These are phyloP conservation scores for Lissocephala sabroskyi DNA, from an alignment of 2,888 invertebrate species.

Conservation along the genomic window DNA sequence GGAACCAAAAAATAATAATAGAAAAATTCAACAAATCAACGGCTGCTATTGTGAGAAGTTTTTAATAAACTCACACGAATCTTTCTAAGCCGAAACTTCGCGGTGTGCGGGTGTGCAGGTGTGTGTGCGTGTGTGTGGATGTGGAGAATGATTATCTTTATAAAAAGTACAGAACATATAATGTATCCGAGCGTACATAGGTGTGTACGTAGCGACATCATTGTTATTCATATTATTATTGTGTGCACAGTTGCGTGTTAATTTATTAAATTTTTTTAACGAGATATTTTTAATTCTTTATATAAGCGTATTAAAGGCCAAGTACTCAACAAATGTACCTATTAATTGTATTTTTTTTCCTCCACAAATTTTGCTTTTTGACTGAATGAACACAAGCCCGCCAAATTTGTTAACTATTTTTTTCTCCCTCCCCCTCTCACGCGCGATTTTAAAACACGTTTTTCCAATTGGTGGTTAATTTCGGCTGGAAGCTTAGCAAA, in stretches of 20 bases:
- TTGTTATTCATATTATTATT: conserved; percentile 55
- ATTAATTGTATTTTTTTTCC: too few species aligned
- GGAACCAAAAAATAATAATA: neutral
- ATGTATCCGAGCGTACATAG: conserved; percentile 13
- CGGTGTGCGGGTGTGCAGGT: neutral
- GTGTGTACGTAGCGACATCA: conserved; percentile 19
- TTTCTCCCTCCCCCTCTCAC: too few species aligned
- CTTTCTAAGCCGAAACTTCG: too few species aligned
- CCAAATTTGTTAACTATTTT: too few species aligned
- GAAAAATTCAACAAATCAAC: neutral
- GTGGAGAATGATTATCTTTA: neutral
- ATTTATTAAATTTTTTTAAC: conserved; percentile 51
- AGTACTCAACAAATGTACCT: too few species aligned
- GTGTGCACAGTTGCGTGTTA: conserved; percentile 63
- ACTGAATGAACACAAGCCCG: too few species aligned
- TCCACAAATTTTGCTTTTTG: too few species aligned
- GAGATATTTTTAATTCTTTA: conserved; percentile 9
- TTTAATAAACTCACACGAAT: neutral
- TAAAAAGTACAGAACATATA: neutral
- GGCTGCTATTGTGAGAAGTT: neutral
- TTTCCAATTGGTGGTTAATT: too few species aligned
- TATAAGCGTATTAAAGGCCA: too few species aligned
- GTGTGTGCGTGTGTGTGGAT: neutral
- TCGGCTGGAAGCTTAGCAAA: too few species aligned
- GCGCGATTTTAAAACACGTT: too few species aligned